Evolutionary conservation across 2,113 vertebrate genomes (phyloP).

Genomic region (Peromyscus maniculatus): DNA sequence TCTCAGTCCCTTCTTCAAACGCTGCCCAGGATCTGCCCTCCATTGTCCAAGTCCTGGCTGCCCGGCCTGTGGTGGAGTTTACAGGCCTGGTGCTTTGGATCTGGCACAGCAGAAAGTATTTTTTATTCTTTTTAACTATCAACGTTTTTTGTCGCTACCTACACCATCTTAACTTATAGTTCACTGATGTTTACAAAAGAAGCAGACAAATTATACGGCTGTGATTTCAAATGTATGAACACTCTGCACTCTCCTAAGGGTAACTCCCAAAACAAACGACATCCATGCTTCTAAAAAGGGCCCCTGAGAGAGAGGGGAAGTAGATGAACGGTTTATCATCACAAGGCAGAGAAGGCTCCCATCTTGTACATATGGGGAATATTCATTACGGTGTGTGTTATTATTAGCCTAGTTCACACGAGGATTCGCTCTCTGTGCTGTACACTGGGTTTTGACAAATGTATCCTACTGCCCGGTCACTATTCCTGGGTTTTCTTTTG

Average conservation of each 20-base stretch:
- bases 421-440: background rate
- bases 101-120: background rate
- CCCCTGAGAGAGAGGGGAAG: background rate
- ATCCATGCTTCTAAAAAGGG: background rate
- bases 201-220: background rate
- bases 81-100: background rate
- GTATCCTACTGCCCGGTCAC: background rate
- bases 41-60: background rate
- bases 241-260: background rate
- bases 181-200: background rate
- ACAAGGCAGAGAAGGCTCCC: no score
- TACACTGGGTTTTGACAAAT: background rate
- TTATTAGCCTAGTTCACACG: background rate
- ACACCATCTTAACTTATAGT: background rate
- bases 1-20: background rate
- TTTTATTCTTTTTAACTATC: background rate
- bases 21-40: background rate
- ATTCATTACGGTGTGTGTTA: no score
- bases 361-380: background rate
- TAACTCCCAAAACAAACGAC: background rate
- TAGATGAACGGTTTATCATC: background rate
- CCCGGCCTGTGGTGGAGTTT: background rate
- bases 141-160: background rate
- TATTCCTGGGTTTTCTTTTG: background rate
- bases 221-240: background rate